Evolutionary conservation across 2,797 vertebrate species (phyloP).

Genomic region (Allobates femoralis): DNA sequence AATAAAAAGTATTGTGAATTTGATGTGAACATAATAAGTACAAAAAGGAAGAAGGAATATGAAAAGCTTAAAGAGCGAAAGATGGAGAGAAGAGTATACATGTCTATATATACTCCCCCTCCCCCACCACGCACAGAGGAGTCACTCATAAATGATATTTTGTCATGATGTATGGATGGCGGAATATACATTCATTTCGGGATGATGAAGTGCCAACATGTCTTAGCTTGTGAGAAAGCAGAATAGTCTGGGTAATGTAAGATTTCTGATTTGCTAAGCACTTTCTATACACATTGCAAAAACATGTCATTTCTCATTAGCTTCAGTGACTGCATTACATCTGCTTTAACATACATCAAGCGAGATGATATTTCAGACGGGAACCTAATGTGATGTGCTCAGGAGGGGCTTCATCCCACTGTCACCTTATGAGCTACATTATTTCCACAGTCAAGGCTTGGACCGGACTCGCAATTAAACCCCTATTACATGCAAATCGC

Average conservation of each 20-base stretch:
- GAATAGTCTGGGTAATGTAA: constrained; percentile 62
- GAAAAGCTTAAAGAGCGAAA: not conserved
- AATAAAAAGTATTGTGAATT: not conserved
- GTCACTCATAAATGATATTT: constrained; percentile 47
- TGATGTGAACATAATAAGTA: constrained; percentile 23
- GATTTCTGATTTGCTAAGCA: constrained; percentile 64
- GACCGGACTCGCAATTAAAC: constrained; percentile 35
- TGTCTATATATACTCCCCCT: constrained; percentile 13
- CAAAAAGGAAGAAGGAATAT: not conserved
- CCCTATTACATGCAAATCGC: constrained; percentile 39
- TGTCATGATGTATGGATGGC: constrained; percentile 53
- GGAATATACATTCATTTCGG: constrained; percentile 57
- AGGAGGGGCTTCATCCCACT: constrained; percentile 48
- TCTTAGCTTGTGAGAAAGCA: constrained; percentile 62
- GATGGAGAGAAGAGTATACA: not conserved
- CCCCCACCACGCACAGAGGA: constrained; percentile 21
- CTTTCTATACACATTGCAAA: constrained; percentile 64
- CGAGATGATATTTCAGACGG: constrained; percentile 61
- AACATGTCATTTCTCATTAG: constrained; percentile 64
- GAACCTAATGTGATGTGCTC: constrained; percentile 60
- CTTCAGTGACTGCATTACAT: constrained; percentile 61
- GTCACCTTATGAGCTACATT: constrained; percentile 44
- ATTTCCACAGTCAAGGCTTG: constrained; percentile 31
- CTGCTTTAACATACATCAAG: constrained; percentile 63
- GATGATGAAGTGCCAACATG: constrained; percentile 63